Evolutionary conservation across 2,797 vertebrate species (phyloP), one percentile per base, ranked within the genome.

Genomic region (Lacerta bilineata): DNA sequence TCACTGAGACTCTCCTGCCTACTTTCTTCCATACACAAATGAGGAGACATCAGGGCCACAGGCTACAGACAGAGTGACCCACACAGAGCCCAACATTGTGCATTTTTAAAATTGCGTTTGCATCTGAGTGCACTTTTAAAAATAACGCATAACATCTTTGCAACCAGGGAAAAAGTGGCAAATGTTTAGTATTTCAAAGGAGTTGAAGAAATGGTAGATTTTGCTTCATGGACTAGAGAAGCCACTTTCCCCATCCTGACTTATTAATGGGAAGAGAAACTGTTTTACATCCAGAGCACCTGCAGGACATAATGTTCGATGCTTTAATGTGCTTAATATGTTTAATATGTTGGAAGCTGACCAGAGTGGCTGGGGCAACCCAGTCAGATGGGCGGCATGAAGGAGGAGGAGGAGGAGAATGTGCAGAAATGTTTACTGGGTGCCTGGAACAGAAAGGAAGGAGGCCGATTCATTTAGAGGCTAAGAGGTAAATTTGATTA

Each of bases 11-110:
- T 39, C 39, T 39, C 39, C 39, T 39, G 39, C 39, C 39, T 4
- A 39, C 39, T 39, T 71, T 2, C 0, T 5, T 41, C 0, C 3
- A 84, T 0, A 0, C n/a, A 78, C 0, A 2, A 17, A 20, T 8
- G 59, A 29, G 76, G 10, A 0, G 20, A 2, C 85, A 39, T 36
- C 17, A 0, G 29, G 9, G 39, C 36, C 75, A 69, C 39, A 23
- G 61, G 61, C 41, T 29, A 39, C 1, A 2, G 33, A 15, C 18
- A 72, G 20, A 13, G 2, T 0, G 15, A 74, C 5, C 15, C 29
- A 9, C 25, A 4, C 10, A 79, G 50, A 68, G 46, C 68, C 27
- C 4, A 6, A 6, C 43, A 0, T 0, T 0, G 3, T 9, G 0
- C 1, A 76, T 8, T 50, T 1, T 46, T 0, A 68, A n/a, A 8